phyloP scores from a whole-genome alignment of 2,797 vertebrate species.

The Poecile montanus region DNA sequence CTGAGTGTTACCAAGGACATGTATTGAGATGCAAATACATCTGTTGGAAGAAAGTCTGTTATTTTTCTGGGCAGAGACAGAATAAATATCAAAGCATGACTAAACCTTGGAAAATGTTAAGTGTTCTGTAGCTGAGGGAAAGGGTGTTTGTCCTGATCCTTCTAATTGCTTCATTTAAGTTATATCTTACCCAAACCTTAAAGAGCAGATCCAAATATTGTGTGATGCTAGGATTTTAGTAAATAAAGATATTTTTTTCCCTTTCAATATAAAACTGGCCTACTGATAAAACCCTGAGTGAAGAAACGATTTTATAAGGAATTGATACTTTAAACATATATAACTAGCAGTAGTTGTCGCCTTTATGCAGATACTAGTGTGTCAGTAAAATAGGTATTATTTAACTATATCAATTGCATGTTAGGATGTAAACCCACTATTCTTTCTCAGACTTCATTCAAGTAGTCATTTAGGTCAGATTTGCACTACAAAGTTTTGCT shows the following conservation, averaged over 20 bases:
- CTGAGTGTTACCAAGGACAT: not conserved
- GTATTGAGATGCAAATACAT: not conserved
- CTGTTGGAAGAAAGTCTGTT: not conserved
- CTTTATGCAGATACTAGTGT: not conserved
- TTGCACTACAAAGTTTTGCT: not conserved
- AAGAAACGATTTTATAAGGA: not conserved
- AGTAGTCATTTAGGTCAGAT: not conserved
- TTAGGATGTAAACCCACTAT: not conserved
- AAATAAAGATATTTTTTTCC: not conserved
- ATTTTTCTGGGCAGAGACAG: not conserved
- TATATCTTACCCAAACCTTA: not conserved
- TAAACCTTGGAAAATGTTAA: not conserved
- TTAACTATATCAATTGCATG: not conserved
- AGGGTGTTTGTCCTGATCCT: not conserved
- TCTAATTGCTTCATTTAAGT: not conserved
- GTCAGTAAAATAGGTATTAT: not conserved
- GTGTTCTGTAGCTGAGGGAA: not conserved
- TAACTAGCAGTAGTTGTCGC: not conserved
- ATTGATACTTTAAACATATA: not conserved
- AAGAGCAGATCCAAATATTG: not conserved
- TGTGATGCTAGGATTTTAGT: not conserved
- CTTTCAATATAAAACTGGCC: not conserved
- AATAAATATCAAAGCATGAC: not conserved
- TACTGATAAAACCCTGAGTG: not conserved
- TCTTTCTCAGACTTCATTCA: not conserved